Evolutionary conservation across 1,140 invertebrate species (phyloP), one percentile per base, ranked within the genome.

Genomic region (Steinernema khuongi): DNA sequence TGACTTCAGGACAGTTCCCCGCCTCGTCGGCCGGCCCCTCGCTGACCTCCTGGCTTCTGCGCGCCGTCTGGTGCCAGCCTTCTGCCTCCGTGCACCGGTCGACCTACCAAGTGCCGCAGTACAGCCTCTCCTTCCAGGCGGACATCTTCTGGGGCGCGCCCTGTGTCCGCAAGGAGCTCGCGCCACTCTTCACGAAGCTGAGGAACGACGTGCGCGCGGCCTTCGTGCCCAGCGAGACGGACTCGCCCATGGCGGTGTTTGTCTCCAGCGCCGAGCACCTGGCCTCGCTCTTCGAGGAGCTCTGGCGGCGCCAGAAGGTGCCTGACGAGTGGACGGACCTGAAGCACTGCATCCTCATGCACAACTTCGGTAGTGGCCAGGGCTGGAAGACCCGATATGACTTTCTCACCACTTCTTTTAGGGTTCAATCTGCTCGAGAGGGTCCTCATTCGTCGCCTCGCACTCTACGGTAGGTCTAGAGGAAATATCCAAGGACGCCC

Each of bases 71-170:
- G 36, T 60, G 50, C 50, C 50, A 60, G 50, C 50, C 11, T 2
- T 60, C 50, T 4, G 14, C 50, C 7, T 60, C 50, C 7, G 50
- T n/a, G 19, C 50, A 60, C 50, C 50, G 50, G 50, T 60, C 50
- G 50, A 60, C 50, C 14, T 60, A 60, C 19, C 50, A 60, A 26
- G 50, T 60, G 22, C 50, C 50, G 11, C 14, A 60, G 4, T 60
- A 60, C 50, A 60, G 50, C 50, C 22, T 60, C 22, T 17, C 11
- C 50, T 60, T 60, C 50, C 11, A 22, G 50, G 50, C 50, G 50
- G 50, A 60, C 2, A 60, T 60, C 50, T 60, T 60, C 50, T 60
- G 50, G 50, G 26, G 22, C 50, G 50, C 50, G 7, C 50, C 50
- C 4, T 14, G 26, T 60, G 11, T 22, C 4, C 50, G 50, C 7